Evolutionary conservation across 1,140 invertebrate genomes (phyloP), one percentile per base, ranked within the genome.

Genomic region (Drosophila suzukii): DNA sequence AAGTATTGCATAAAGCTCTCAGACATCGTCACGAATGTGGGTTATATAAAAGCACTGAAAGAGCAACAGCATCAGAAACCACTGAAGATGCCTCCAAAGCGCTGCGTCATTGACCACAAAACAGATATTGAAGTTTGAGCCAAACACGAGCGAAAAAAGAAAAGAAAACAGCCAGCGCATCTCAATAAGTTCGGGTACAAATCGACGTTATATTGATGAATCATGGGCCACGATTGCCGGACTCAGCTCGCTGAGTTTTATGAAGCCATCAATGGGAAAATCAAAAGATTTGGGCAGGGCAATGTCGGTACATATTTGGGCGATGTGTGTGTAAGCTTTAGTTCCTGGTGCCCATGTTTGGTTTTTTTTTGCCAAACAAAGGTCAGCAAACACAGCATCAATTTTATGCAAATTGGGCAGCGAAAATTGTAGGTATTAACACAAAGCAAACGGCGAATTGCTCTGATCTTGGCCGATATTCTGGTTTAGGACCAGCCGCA

Each of bases 21-120:
- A 67, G 67, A 73, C 85, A 54, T 71, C 74, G 70, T 27, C 60
- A 62, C 74, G 70, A 76, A 86, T 79, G 59, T 74, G 83, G 71
- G 83, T 86, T 86, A 86, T 76, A 83, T 86, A 86, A 86, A 71
- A 75, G 49, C 58, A 59, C 47, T 54, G 13, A 56, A 47, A 57
- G 30, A 43, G 38, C 49, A 10, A 36, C 55, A 70, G 60, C 65
- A 54, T 62, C 41, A 56, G 65, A 75, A 86, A 55, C 84, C 17
- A 63, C 67, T 71, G 67, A 74, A 66, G 59, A 56, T 56, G 57
- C 30, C 43, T 43, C 44, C 41, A 54, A 81, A 66, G 36, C 58
- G 82, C 83, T 86, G 79, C 83, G 83, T 86, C 83, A 86, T 86
- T 86, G 84, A 71, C 56, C 79, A 86, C 65, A 72, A 78, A 68